These are phyloP conservation scores for Ormyrus labotus DNA, from an alignment of 2,888 invertebrate species.

Conservation along the genomic window DNA sequence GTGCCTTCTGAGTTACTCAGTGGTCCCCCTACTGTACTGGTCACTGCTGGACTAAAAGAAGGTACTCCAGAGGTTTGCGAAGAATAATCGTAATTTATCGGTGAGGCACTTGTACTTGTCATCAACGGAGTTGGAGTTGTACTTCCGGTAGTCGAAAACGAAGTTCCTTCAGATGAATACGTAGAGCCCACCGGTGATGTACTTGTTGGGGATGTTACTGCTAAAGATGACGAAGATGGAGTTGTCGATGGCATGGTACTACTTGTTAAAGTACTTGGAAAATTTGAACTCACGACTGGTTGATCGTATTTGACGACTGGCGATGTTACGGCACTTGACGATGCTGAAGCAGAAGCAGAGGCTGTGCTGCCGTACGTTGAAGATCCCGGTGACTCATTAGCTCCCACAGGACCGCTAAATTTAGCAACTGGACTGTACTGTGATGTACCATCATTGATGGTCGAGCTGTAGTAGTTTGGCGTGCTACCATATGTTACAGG, in stretches of 20 bases:
- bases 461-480: background rate
- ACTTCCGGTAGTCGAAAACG: constrained; percentile 22
- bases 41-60: background rate
- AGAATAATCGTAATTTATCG: background rate
- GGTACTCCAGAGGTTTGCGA: background rate
- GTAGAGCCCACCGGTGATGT: constrained; percentile 41
- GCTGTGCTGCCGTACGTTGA: constrained; percentile 20
- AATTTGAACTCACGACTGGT: constrained; percentile 52
- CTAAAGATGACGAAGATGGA: constrained; percentile 54
- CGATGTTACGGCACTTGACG: constrained; percentile 34
- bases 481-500: background rate
- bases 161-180: constrained; percentile 16
- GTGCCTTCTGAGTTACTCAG: background rate
- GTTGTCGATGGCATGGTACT: constrained; percentile 48
- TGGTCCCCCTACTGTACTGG: background rate
- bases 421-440: constrained; percentile 39
- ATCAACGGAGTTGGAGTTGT: background rate
- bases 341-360: constrained; percentile 50
- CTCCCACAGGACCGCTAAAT: constrained; percentile 30
- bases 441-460: background rate
- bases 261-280: constrained; percentile 44
- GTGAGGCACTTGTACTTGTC: background rate
- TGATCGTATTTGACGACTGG: constrained; percentile 49
- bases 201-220: constrained; percentile 39
- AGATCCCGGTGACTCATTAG: background rate